A percentile compares a stretch with the other conserved stretches of the same genome.
Evolutionary conservation across 2,113 vertebrate genomes (phyloP).

Genomic region (Mirza zaza): DNA sequence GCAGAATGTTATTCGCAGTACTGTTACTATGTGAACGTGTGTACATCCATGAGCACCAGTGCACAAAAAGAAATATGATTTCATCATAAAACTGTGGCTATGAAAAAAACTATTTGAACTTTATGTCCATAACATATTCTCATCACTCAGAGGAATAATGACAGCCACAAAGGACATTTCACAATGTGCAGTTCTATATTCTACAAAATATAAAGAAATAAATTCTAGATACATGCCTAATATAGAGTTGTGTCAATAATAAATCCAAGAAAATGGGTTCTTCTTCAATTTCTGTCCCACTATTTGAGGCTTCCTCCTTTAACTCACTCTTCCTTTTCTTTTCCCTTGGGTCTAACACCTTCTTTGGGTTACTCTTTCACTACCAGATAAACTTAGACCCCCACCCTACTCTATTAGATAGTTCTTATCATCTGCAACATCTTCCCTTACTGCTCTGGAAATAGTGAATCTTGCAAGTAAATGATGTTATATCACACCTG

Average conservation of each 20-base stretch:
- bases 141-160: constrained; percentile 48
- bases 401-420: neutral
- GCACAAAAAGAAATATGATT: constrained; percentile 27
- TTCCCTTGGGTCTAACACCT: neutral
- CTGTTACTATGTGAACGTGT: neutral
- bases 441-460: constrained; percentile 22
- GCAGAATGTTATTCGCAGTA: neutral
- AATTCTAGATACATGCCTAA: constrained; percentile 1
- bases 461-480: constrained; percentile 39
- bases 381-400: constrained; percentile 33
- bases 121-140: constrained; percentile 14
- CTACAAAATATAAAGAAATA: constrained; percentile 29
- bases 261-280: neutral
- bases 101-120: constrained; percentile 11
- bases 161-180: constrained; percentile 33
- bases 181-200: neutral
- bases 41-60: neutral
- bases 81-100: constrained; percentile 17
- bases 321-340: neutral
- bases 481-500: neutral
- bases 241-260: neutral
- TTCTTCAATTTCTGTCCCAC: neutral
- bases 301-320: constrained; percentile 29
- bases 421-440: neutral
- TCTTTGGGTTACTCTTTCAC: constrained; percentile 52